Evolutionary conservation across 1,140 invertebrate genomes (phyloP), one percentile per base, ranked within the genome.

Genomic region (Bombus consobrinus): DNA sequence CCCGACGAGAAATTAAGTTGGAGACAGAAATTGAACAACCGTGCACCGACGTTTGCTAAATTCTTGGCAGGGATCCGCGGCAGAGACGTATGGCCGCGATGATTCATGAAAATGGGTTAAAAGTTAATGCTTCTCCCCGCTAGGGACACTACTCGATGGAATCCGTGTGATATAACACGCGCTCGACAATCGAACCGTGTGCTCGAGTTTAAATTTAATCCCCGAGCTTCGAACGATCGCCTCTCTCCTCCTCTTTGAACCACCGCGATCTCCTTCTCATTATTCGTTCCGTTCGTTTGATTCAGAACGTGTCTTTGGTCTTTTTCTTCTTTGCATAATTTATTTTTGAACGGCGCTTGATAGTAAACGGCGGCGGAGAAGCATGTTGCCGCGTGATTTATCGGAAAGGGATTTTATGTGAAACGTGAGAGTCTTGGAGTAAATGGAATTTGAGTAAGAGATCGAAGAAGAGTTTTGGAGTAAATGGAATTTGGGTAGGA

Each of bases 71-170:
- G n/a, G 53, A 10, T n/a, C 28, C 28, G n/a, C 32, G 83, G 53
- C 76, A 72, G 83, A 80, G 68, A 85, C 39, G 76, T 25, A 80
- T 32, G 41, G 34, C 34, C 15, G 68, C 68, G 53, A 85, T 85
- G 83, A 85, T 85, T 80, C 83, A 85, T 85, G 53, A 22, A 85
- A 85, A 85, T 85, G 83, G 83, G 77, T 80, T 85, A 80, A 80
- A 80, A 80, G 76, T 85, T 85, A 85, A 85, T 85, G 37, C 64
- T 28, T 59, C 83, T 8, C 25, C 28, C 22, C 68, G 53, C 39
- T 37, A 3, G 47, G 76, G 32, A 80, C 66, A 62, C 75, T n/a
- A 41, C 41, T 39, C 68, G 39, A 41, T 53, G 83, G 68, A 85
- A 80, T 85, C 25, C 66, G 41, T 34, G 57, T 64, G 68, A 85